Base-by-base conservation (phyloP, 2,113 vertebrate genomes). In the Ochotona princeps region DNA sequence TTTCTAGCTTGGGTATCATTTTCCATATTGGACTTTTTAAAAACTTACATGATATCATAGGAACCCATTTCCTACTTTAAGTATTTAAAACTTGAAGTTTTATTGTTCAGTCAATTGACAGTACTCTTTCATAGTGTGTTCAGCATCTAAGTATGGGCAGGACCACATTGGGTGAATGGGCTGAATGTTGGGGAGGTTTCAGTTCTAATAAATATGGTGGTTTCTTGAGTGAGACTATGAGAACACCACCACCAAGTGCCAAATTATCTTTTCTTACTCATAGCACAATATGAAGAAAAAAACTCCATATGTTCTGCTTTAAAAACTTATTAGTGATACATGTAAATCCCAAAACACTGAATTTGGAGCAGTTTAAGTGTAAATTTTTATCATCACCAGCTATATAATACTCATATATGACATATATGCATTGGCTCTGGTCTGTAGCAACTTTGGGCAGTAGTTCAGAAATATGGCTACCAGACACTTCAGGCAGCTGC, bases 341-440 rank as follows among this genome's bases (percentile, higher is more conserved):
- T 90, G 85, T 86, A 95, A 94, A 73, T 96, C 83, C 35, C 69
- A 86, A 90, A 92, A 96, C n/a, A 95, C 49, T 83, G 93, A 97
- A 97, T 96, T 83, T 96, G 91, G 97, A 97, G 54, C 87, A 96
- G 82, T 67, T 66, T 63, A 76, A 89, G 94, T 89, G 32, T 87
- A 57, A 85, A 5, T 94, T 96, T 95, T 95, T 96, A 57, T 35
- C 91, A 0, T 95, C 92, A 66, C 74, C 63, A 87, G 57, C 35
- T 94, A 85, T 87, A 49, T 65, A 81, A 23, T 25, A 69, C 60
- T 83, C 21, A 10, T 30, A 8, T 25, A 12, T 83, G 38, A 85
- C 63, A 32, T 78, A 30, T n/a, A 32, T 65, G 14, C 25, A 30
- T 67, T 60, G 69, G 74, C 73, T 82, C 28, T 66, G 83, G 65